These are phyloP conservation scores for Orcinus orca DNA, from an alignment of 2,113 vertebrate genomes.

Conservation along the genomic window DNA sequence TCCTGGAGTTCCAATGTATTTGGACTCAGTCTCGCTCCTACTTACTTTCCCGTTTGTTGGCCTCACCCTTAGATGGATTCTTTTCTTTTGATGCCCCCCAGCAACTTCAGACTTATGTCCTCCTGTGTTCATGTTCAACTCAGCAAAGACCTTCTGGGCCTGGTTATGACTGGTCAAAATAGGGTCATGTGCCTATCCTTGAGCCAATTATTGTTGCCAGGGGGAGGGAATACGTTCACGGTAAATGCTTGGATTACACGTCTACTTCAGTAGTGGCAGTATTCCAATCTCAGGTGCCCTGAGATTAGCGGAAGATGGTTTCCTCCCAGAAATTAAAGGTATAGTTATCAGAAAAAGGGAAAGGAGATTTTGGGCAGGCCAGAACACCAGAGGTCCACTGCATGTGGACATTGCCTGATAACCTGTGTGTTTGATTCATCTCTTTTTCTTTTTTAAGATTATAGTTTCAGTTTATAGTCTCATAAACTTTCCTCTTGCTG, in stretches of 20 bases:
- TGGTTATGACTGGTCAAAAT: background rate
- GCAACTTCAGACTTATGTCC: background rate
- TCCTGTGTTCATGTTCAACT: background rate
- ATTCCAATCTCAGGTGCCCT: background rate
- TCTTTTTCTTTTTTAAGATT: background rate
- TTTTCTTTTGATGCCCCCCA: background rate
- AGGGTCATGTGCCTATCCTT: background rate
- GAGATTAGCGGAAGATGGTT: background rate
- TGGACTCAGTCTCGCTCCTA: background rate
- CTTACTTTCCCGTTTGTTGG: background rate
- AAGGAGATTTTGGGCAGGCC: background rate
- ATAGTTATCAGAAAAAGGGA: background rate
- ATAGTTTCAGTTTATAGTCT: background rate
- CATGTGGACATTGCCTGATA: too few species aligned
- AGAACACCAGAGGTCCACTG: background rate
- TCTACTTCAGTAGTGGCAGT: background rate
- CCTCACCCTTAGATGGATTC: background rate
- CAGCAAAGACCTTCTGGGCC: background rate
- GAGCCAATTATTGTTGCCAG: background rate
- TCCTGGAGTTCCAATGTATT: background rate
- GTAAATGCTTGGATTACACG: background rate
- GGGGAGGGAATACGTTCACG: background rate
- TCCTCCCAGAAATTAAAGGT: background rate
- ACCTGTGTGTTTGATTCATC: background rate
- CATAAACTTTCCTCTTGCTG: background rate